Evolutionary conservation across 2,888 invertebrate genomes (phyloP), one percentile per base, ranked within the genome.

Genomic region (Ormyrus rosae): DNA sequence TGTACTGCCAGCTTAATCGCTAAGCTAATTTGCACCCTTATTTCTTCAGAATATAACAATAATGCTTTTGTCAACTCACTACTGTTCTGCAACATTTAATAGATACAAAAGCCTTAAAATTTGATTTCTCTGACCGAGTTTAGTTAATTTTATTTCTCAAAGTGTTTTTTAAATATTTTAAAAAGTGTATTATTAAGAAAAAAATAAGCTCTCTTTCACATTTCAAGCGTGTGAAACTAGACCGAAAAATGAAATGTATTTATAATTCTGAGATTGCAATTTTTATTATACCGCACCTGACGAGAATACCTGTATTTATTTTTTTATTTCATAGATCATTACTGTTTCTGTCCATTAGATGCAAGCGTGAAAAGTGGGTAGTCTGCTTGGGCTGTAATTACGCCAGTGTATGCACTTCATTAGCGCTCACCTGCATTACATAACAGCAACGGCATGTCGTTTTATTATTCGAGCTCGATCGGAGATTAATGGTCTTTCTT

Each of bases 351-450:
- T 65, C 73, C 79, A 79, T 82, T 82, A 82, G 73, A 76, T 34
- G 65, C 72, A 72, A 79, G 76, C 72, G 81, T 77, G 76, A 82
- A 82, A 88, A 86, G 85, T 86, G 86, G 86, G 86, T 85, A 89
- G 86, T 84, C 84, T 83, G 83, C 84, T 85, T 19, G 74, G 84
- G 84, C 84, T 84, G 86, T 90, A 89, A 89, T 90, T 90, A 88
- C 87, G 80, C 81, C 84, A 82, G 84, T 86, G 86, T 87, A 87
- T 88, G 87, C 88, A 88, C 89, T 89, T 90, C 88, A 89, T 90
- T 89, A 90, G 87, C 86, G 85, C 87, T 87, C 84, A 86, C 85
- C 83, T 84, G 82, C 68, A 85, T 90, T 89, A 86, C 88, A 85
- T 88, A 89, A 90, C 69, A 68, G 84, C 83, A 82, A 83, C 82